phyloP scores from a whole-genome alignment of 2,797 vertebrate species.

The Chiroxiphia lanceolata region DNA sequence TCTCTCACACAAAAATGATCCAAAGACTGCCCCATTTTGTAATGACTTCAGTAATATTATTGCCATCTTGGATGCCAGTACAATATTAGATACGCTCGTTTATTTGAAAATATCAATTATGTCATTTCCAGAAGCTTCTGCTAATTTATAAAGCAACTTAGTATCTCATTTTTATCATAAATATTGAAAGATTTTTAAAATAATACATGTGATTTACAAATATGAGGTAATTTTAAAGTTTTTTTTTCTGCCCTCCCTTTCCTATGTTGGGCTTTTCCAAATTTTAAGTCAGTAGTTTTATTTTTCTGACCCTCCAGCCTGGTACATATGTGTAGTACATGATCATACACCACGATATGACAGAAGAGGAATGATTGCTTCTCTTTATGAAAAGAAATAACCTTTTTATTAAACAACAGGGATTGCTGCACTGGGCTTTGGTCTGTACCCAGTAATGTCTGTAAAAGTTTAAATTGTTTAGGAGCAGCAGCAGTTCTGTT shows the following conservation, averaged over 20 bases:
- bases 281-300: background rate
- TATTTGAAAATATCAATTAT: background rate
- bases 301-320: background rate
- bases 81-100: background rate
- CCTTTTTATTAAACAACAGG: background rate
- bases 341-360: background rate
- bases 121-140: background rate
- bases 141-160: background rate
- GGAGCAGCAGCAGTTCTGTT: background rate
- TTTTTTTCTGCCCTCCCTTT: background rate
- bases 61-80: background rate
- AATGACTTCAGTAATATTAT: background rate
- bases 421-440: background rate
- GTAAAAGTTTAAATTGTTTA: background rate
- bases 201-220: background rate
- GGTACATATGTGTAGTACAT: background rate
- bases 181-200: background rate
- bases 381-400: background rate
- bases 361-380: background rate
- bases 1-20: background rate
- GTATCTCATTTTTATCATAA: background rate
- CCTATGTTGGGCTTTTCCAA: rapidly evolving
- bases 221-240: background rate
- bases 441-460: background rate
- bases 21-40: background rate